These are phyloP conservation scores for Polydrusus tereticollis DNA, from an alignment of 2,888 invertebrate species.

Conservation along the genomic window DNA sequence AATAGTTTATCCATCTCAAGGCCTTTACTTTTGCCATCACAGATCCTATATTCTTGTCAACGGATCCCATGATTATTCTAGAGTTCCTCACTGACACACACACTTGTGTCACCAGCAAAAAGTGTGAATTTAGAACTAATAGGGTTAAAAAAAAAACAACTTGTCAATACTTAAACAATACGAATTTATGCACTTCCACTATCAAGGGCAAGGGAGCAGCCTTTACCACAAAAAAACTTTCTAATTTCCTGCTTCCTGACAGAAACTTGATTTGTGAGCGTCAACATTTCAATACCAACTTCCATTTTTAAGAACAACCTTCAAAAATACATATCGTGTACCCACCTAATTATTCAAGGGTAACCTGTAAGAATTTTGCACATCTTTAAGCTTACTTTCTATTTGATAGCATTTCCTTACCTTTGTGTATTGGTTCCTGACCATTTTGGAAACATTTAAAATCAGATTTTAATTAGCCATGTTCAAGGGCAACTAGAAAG, in stretches of 20 bases:
- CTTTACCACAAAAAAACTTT: background rate
- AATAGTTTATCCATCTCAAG: too few relatives aligned
- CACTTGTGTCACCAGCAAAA: too few relatives aligned
- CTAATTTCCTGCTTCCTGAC: constrained; percentile 1
- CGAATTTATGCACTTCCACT: background rate
- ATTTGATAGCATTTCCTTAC: constrained; percentile 17
- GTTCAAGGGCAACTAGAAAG: background rate
- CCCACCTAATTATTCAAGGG: constrained; percentile 16
- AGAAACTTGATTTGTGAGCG: background rate
- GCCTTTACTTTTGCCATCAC: too few relatives aligned
- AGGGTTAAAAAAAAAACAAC: background rate
- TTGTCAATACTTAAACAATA: background rate
- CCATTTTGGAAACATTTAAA: background rate
- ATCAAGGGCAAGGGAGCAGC: background rate
- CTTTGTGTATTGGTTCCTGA: background rate
- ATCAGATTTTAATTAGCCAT: background rate
- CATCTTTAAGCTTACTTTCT: constrained; percentile 13
- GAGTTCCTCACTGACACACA: too few relatives aligned
- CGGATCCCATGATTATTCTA: too few relatives aligned
- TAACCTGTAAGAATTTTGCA: constrained; percentile 15
- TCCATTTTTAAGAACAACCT: background rate
- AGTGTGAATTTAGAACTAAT: too few relatives aligned
- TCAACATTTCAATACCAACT: background rate
- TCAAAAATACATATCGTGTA: background rate
- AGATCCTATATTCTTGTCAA: too few relatives aligned